Conservation (phyloP, 53 echinoderm and acorn worm genomes). For the Actinopyga echinites region DNA sequence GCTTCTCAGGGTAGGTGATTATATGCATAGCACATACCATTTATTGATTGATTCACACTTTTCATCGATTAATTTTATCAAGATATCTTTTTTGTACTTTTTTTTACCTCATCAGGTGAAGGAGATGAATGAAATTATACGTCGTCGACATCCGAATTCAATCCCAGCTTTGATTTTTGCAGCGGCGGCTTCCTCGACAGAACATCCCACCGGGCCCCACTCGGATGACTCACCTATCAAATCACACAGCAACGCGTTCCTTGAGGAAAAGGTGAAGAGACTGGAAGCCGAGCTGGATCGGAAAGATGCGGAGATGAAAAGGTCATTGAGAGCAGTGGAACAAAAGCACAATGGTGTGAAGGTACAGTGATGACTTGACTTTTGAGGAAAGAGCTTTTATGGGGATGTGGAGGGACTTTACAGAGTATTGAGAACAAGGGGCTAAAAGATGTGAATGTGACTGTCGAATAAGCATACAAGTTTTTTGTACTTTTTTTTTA, state of each 20-base stretch:
- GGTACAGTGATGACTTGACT: slow-evolving; percentile 40
- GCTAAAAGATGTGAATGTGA: no score
- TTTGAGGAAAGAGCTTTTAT: no score
- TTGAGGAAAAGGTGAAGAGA: slow-evolving; percentile 81
- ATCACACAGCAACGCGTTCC: slow-evolving; percentile 77
- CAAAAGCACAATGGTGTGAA: slow-evolving; percentile 90
- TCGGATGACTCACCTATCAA: slow-evolving; percentile 54
- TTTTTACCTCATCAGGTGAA: slow-evolving; percentile 58
- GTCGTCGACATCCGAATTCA: slow-evolving; percentile 88
- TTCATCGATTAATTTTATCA: no score
- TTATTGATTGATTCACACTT: no score
- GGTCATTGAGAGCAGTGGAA: slow-evolving; percentile 78
- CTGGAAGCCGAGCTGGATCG: slow-evolving; percentile 86
- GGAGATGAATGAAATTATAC: slow-evolving; percentile 97
- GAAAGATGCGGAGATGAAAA: slow-evolving; percentile 83
- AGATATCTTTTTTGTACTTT: no score
- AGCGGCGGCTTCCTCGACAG: slow-evolving; percentile 64
- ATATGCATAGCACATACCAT: no score
- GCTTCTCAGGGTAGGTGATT: no score
- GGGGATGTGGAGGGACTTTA: no score
- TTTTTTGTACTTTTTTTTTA: no score
- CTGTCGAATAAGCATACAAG: no score
- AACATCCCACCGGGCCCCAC: slow-evolving; percentile 25
- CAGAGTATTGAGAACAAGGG: no score
- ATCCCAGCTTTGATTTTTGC: slow-evolving; percentile 97